phyloP scores from a whole-genome alignment of 2,113 vertebrate species.

The Muntiacus reevesi region DNA sequence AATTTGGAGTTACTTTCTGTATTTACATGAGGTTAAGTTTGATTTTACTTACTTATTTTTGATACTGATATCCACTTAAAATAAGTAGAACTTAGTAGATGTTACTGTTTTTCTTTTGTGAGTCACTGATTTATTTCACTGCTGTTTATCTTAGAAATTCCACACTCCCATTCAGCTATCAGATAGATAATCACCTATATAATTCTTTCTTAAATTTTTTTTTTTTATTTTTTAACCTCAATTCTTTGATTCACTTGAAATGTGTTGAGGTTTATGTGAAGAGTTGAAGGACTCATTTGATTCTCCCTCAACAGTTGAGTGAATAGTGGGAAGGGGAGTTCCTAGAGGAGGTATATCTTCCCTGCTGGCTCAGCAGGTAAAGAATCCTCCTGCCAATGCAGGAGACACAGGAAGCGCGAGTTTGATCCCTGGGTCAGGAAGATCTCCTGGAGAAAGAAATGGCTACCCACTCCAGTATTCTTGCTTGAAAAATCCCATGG shows the following conservation, averaged over 20 bases:
- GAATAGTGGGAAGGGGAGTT: background rate
- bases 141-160: background rate
- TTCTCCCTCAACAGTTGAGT: background rate
- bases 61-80: background rate
- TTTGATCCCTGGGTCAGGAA: background rate
- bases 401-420: background rate
- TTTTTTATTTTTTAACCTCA: background rate
- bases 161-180: background rate
- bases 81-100: background rate
- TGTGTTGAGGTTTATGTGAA: background rate
- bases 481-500: background rate
- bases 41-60: background rate
- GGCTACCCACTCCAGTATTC: background rate
- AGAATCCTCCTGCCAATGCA: background rate
- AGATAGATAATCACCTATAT: background rate
- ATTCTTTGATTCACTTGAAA: background rate
- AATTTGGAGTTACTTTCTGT: background rate
- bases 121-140: background rate
- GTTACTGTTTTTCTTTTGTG: background rate
- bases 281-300: background rate
- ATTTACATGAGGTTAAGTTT: background rate
- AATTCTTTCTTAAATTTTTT: background rate
- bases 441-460: background rate
- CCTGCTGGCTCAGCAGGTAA: background rate
- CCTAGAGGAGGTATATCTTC: background rate